These are phyloP conservation scores for Tribolium madens DNA, from an alignment of 1,140 invertebrate species.

Conservation along the genomic window DNA sequence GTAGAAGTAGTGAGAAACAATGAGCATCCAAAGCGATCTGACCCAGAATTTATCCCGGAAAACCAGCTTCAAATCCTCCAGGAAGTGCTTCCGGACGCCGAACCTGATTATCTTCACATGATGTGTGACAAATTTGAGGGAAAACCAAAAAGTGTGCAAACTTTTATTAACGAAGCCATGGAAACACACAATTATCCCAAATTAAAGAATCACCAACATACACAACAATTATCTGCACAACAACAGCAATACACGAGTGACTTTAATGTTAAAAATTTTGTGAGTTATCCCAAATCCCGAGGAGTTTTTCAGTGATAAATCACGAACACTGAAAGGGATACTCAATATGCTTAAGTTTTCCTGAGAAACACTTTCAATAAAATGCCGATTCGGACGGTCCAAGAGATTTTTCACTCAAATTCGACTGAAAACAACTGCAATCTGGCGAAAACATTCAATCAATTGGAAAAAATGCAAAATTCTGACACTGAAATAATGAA, in stretches of 20 bases:
- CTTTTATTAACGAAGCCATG: slow-evolving; percentile 63
- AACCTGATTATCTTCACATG: slow-evolving; percentile 69
- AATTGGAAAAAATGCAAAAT: slow-evolving; percentile 34
- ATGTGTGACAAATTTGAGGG: slow-evolving; percentile 56
- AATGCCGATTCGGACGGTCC: background rate
- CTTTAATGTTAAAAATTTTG: slow-evolving; percentile 69
- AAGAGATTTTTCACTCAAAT: background rate
- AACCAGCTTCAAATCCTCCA: slow-evolving; percentile 63
- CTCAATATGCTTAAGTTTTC: slow-evolving; percentile 42
- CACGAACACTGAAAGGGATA: slow-evolving; percentile 59
- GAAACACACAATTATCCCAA: slow-evolving; percentile 70
- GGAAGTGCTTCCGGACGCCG: slow-evolving; percentile 67
- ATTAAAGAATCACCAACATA: slow-evolving; percentile 66
- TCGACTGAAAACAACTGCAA: slow-evolving; percentile 44
- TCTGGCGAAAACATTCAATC: slow-evolving; percentile 50
- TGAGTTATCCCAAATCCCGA: slow-evolving; percentile 71
- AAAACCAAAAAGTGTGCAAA: slow-evolving; percentile 56
- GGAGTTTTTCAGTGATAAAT: slow-evolving; percentile 66
- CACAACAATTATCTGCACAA: slow-evolving; percentile 61
- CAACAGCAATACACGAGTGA: slow-evolving; percentile 65
- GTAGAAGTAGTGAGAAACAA: too few relatives aligned
- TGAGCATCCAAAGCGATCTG: slow-evolving; percentile 3
- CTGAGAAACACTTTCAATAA: slow-evolving; percentile 2
- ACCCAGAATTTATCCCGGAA: slow-evolving; percentile 54
- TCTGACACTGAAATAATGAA: slow-evolving; percentile 52